phyloP scores from a whole-genome alignment of 2,888 invertebrate species.

The Agapetus fuscipes region DNA sequence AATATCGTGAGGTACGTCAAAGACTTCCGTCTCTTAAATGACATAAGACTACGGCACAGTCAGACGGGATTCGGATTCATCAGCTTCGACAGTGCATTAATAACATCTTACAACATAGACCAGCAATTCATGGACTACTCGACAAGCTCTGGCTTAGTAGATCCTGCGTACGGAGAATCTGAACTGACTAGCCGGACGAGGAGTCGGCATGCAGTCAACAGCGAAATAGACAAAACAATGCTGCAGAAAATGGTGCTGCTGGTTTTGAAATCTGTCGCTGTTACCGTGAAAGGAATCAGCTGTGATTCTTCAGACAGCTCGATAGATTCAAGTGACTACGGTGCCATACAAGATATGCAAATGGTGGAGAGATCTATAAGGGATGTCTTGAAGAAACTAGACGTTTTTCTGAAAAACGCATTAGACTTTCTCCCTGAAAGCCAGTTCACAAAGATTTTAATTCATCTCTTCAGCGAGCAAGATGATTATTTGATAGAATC shows the following conservation, averaged over 20 bases:
- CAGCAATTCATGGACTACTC: constrained; percentile 31
- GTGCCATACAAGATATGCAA: constrained; percentile 82
- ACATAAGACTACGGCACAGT: constrained; percentile 38
- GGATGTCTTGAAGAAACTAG: constrained; percentile 72
- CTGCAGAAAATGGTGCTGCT: constrained; percentile 80
- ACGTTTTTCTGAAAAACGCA: constrained; percentile 69
- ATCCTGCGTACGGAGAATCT: constrained; percentile 34
- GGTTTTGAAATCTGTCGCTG: constrained; percentile 80
- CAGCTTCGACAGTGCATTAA: constrained; percentile 36
- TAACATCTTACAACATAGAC: constrained; percentile 34
- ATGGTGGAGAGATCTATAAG: constrained; percentile 77
- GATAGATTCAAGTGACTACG: constrained; percentile 74
- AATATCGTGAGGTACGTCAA: constrained; percentile 78
- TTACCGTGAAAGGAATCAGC: constrained; percentile 81
- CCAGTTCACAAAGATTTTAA: constrained; percentile 78
- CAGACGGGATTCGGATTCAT: constrained; percentile 40
- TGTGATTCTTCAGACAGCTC: constrained; percentile 82
- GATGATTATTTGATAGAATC: constrained; percentile 86
- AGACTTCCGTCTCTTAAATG: constrained; percentile 65
- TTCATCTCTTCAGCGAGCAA: constrained; percentile 81
- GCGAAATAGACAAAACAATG: constrained; percentile 64
- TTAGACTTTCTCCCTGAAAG: constrained; percentile 83
- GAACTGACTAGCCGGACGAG: neutral
- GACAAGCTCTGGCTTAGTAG: constrained; percentile 31
- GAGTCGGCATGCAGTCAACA: constrained; percentile 23